Conservation (phyloP, 2,113 vertebrate species). For the Indri indri region DNA sequence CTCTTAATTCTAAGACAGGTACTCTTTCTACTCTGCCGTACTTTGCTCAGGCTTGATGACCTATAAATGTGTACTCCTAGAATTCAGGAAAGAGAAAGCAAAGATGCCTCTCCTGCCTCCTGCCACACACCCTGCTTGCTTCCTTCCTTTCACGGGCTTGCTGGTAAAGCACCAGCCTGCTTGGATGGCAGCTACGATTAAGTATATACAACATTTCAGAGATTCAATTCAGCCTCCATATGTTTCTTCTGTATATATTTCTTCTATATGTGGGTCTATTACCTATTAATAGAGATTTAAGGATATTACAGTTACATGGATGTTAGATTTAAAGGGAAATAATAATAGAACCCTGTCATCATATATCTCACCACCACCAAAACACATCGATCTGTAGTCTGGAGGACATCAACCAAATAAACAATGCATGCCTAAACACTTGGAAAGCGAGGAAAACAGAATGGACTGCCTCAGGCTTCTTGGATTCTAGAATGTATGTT, state of each 20-base stretch:
- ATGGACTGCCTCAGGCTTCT: neutral
- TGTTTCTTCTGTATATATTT: slow-evolving; percentile 66
- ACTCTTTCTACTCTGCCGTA: neutral
- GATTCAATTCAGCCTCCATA: slow-evolving; percentile 60
- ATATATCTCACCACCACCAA: slow-evolving; percentile 66
- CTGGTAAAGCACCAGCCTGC: neutral
- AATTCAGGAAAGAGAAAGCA: slow-evolving; percentile 31
- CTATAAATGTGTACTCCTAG: neutral
- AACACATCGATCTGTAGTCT: slow-evolving; percentile 67
- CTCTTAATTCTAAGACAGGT: neutral
- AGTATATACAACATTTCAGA: slow-evolving; percentile 48
- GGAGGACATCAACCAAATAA: slow-evolving; percentile 49
- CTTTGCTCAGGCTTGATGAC: slow-evolving; percentile 12
- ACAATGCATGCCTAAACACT: slow-evolving; percentile 2
- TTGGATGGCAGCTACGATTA: slow-evolving; percentile 60
- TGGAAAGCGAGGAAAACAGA: neutral
- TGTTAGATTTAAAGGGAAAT: slow-evolving; percentile 68
- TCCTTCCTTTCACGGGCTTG: neutral
- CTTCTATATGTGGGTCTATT: slow-evolving; percentile 68
- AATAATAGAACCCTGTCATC: slow-evolving; percentile 71
- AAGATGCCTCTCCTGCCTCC: neutral
- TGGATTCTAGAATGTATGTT: neutral
- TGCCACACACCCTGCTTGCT: neutral
- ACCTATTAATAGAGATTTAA: slow-evolving; percentile 75
- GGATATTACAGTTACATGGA: slow-evolving; percentile 66